Base-by-base conservation (phyloP, 2,113 vertebrate genomes). In the Trogon melanurus region DNA sequence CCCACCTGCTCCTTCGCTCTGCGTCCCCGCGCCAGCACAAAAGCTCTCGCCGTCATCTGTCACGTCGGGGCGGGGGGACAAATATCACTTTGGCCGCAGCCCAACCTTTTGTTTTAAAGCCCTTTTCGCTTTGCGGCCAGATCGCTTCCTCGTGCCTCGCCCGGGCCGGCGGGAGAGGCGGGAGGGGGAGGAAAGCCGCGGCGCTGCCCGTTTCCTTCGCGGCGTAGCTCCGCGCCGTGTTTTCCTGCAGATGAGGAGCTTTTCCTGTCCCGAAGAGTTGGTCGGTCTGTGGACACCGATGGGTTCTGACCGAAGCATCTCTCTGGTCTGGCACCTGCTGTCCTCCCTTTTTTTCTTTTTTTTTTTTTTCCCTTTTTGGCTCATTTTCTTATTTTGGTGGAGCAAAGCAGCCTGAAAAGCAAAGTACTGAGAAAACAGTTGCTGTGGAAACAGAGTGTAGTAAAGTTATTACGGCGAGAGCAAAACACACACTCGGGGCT, bases 381-480 rank as follows among this genome's bases (percentile, higher is more conserved):
- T 36, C 36, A 36, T 36, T 36, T n/a, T 87, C 96, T 84, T 83
- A 51, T 88, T 94, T 94, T 17, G 7, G 26, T 14, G 72, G 89
- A 79, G 92, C 84, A 16, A 61, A 85, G 76, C 76, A 80, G 48
- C 79, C 81, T 80, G 51, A 57, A 84, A 86, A 73, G 30, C 79
- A 22, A 29, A 89, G 62, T 16, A 80, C 76, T n/a, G 71, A 91
- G 97, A 50, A 85, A 83, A 25, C 19, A 12, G 96, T 96, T 97
- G 94, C 97, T 87, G 86, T 89, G 88, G 97, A 74, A 88, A 97
- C 78, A 4, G 88, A 91, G 79, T 15, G 11, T 26, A 0, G 91
- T 56, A 34, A 88, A 85, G 79, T 93, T 82, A 51, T 54, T 29
- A 57, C 86, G n/a, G 29, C 0, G 19, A 5, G 95, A 87, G 53